Evolutionary conservation across 1,140 invertebrate genomes (phyloP), one percentile per base, ranked within the genome.

Genomic region (Stegodyphus mimosarum): DNA sequence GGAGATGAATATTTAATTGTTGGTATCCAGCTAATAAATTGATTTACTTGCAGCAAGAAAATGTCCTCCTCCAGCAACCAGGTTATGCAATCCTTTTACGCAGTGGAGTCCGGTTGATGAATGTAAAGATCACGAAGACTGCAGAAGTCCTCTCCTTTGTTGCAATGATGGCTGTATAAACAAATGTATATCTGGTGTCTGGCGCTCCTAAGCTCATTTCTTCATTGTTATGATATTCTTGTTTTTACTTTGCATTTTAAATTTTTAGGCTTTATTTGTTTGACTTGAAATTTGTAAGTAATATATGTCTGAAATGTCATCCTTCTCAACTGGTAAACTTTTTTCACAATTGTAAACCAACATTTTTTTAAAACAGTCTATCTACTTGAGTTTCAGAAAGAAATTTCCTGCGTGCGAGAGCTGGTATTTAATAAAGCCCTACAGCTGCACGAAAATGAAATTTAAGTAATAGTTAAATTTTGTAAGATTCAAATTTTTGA

Each of bases 81-180:
- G 81, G 4, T n/a, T 84, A 0, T 84, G 81, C 15, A 84, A 76
- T 69, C 63, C 64, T 5, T 84, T 84, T 55, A 69, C 81, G 2
- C 81, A 73, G 10, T 84, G 81, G 81, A 76, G 51, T 50, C 81
- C 81, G 49, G 81, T 84, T 66, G 73, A 84, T 84, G 81, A 84
- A 76, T 84, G 81, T 17, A 52, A 66, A 55, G 69, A 9, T 17
- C 55, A 76, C 9, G 52, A 17, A 15, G 81, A 84, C 17, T 84
- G 81, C 64, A 84, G 69, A 50, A 84, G 81, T 70, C 81, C 81
- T 4, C 51, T 75, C 4, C 10, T 84, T 9, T 84, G 81, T 70
- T 84, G 81, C 49, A 84, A 69, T 70, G 81, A 84, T 70, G 81
- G 81, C 7, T 84, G 81, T 17, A 51, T 75, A 1, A 76, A 84